Percentiles rank a stretch among this genome's conserved stretches.
These are phyloP conservation scores for Lophius piscatorius DNA, from an alignment of 2,113 vertebrate species.

Conservation along the genomic window DNA sequence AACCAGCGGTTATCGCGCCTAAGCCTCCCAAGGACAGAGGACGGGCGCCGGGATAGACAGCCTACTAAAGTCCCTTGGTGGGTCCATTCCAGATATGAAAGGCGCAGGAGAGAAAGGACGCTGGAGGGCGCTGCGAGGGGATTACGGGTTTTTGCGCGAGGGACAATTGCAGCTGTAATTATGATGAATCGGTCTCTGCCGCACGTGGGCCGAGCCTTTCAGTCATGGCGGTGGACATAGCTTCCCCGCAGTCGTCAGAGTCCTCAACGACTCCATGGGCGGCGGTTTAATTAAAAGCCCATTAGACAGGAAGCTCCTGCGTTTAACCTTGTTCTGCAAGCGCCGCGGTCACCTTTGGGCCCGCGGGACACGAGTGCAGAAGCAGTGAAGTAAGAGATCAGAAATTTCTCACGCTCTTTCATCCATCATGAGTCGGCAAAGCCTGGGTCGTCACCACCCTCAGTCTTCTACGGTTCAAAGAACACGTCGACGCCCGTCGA, in stretches of 20 bases:
- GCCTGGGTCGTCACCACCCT: too few relatives aligned
- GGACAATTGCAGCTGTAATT: slow-evolving; percentile 47
- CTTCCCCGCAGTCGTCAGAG: slow-evolving; percentile 50
- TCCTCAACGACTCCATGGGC: slow-evolving; percentile 53
- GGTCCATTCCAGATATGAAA: slow-evolving; percentile 53
- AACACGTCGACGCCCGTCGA: too few relatives aligned
- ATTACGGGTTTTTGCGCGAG: slow-evolving; percentile 54
- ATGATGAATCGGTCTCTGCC: slow-evolving; percentile 53
- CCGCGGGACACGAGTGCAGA: slow-evolving; percentile 9
- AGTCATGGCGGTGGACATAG: slow-evolving; percentile 26
- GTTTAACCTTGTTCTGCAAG: slow-evolving; percentile 24
- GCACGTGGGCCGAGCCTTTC: slow-evolving; percentile 22
- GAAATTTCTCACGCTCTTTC: not conserved
- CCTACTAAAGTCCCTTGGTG: slow-evolving; percentile 48
- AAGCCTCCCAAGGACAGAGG: slow-evolving; percentile 54
- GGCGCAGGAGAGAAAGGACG: slow-evolving; percentile 42
- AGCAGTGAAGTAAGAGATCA: slow-evolving; percentile 28
- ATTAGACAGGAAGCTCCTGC: slow-evolving; percentile 40
- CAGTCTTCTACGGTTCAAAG: too few relatives aligned
- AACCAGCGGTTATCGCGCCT: slow-evolving; percentile 36
- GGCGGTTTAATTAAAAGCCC: slow-evolving; percentile 58
- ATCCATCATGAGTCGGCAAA: not conserved
- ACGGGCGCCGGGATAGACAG: slow-evolving; percentile 31
- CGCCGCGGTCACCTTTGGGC: slow-evolving; percentile 31
- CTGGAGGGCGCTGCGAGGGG: slow-evolving; percentile 22